Evolutionary conservation across 2,113 vertebrate species (phyloP).

Genomic region (Alexandromys fortis): DNA sequence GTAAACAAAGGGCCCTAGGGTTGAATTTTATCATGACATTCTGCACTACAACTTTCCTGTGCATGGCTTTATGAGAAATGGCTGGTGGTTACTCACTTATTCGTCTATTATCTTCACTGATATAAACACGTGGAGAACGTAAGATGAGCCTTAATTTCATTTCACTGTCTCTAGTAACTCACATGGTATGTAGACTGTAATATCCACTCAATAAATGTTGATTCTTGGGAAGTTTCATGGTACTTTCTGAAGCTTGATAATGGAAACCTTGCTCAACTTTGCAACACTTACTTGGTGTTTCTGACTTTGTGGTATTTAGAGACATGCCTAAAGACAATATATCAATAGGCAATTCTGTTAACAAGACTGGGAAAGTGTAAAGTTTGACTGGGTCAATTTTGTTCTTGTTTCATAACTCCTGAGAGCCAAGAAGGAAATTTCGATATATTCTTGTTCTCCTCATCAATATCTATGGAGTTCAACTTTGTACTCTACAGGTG

Average conservation of each 20-base stretch:
- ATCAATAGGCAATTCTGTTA: neutral
- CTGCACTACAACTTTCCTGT: neutral
- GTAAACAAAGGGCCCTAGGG: neutral
- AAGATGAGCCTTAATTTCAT: neutral
- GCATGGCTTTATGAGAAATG: neutral
- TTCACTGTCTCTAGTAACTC: neutral
- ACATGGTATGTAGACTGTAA: neutral
- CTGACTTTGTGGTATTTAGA: constrained; percentile 19
- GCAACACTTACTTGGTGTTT: neutral
- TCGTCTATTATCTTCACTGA: constrained; percentile 8
- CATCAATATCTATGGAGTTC: neutral
- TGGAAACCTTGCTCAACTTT: neutral
- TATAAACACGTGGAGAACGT: neutral
- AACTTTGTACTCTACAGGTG: constrained; percentile 24
- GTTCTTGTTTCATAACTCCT: constrained; percentile 33
- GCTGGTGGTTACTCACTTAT: neutral
- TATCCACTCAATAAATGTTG: constrained; percentile 18
- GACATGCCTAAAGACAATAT: neutral
- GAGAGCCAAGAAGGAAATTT: neutral
- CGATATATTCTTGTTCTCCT: neutral
- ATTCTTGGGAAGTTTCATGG: neutral
- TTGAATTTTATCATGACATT: neutral
- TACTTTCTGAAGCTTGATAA: constrained; percentile 38
- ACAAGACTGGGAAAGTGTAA: constrained; percentile 20
- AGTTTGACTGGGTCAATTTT: constrained; percentile 36